Evolutionary conservation across 2,797 vertebrate species (phyloP).

Genomic region (Characodon lateralis): DNA sequence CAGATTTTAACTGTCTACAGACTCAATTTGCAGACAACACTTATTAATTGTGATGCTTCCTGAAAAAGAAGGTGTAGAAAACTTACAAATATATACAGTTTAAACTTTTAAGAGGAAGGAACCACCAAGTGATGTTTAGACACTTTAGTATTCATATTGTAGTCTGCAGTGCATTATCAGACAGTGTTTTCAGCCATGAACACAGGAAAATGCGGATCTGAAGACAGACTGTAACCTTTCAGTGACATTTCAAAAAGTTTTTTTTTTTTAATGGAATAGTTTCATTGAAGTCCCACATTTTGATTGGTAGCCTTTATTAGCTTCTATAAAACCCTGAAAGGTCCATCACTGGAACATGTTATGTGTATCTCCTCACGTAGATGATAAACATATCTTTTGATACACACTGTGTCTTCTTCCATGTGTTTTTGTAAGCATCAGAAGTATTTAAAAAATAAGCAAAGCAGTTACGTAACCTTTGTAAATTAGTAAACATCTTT

Average conservation of each 20-base stretch:
- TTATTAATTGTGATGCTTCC: too few relatives aligned
- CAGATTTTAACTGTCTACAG: too few relatives aligned
- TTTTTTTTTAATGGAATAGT: neutral
- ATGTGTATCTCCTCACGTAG: conserved; percentile 18
- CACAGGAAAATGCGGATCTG: neutral
- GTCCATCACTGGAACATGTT: neutral
- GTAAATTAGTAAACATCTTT: conserved; percentile 82
- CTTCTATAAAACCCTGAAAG: neutral
- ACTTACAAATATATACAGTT: too few relatives aligned
- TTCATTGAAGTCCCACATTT: neutral
- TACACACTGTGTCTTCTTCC: conserved; percentile 36
- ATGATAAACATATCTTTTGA: conserved; percentile 40
- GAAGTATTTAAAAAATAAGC: conserved; percentile 78
- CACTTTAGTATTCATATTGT: too few relatives aligned
- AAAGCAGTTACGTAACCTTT: conserved; percentile 81
- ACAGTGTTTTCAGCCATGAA: neutral
- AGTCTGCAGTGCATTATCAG: neutral
- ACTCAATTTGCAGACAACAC: too few relatives aligned
- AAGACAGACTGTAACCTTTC: neutral
- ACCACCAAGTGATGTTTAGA: too few relatives aligned
- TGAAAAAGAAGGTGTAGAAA: too few relatives aligned
- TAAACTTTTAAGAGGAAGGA: too few relatives aligned
- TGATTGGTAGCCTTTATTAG: conserved; percentile 4
- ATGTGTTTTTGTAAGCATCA: conserved; percentile 58
- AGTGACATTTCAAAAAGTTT: neutral